Percentiles rank a stretch among this genome's conserved stretches.
phyloP scores from a whole-genome alignment of 2,113 vertebrate species.

The Pagrus major region DNA sequence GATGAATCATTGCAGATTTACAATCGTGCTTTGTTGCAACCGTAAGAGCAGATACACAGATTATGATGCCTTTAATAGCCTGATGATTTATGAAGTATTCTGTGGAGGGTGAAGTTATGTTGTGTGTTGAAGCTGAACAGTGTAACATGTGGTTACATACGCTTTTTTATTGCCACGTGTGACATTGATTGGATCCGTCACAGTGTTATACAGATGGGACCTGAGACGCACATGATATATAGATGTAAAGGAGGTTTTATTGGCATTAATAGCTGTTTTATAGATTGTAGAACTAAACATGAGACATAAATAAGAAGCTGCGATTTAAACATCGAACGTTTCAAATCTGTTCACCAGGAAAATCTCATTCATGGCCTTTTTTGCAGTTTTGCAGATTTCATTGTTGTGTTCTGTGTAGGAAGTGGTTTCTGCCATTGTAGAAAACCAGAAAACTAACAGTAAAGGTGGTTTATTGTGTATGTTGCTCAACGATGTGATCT shows the following conservation, averaged over 20 bases:
- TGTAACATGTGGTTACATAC: background rate
- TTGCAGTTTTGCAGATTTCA: too few relatives aligned
- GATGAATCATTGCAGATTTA: too few relatives aligned
- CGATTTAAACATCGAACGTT: background rate
- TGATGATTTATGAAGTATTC: background rate
- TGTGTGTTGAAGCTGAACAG: background rate
- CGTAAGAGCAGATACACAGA: background rate
- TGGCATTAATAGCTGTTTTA: background rate
- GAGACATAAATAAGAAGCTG: background rate
- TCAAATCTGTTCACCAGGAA: background rate
- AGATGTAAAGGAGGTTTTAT: background rate
- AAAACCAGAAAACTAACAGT: background rate
- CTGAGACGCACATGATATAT: background rate
- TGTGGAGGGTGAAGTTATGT: background rate
- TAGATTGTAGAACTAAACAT: background rate
- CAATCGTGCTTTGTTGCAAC: background rate
- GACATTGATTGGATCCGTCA: background rate
- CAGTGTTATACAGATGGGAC: background rate
- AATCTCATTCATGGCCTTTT: background rate
- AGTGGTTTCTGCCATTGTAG: constrained; percentile 8
- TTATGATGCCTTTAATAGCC: background rate
- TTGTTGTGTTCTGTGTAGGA: background rate
- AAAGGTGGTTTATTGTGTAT: background rate
- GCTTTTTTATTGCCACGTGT: background rate
- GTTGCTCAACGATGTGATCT: background rate